Conservation (phyloP, 1,140 invertebrate species). For the Macrosteles quadrilineatus region DNA sequence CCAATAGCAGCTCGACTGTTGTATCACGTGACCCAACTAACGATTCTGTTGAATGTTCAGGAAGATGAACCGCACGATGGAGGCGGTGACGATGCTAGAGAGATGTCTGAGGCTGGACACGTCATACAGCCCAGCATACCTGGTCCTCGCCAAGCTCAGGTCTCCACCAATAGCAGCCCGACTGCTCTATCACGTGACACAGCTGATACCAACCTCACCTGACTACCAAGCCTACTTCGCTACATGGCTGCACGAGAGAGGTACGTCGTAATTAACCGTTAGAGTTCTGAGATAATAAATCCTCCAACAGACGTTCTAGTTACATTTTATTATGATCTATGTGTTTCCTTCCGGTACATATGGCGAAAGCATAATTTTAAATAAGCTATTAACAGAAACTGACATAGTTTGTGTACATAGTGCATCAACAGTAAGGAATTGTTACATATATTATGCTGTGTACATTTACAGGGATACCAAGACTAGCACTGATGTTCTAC, state of each 20-base stretch:
- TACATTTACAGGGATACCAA: conserved; percentile 50
- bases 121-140: conserved; percentile 65
- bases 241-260: conserved; percentile 64
- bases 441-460: neutral
- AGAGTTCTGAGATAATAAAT: neutral
- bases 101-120: conserved; percentile 65
- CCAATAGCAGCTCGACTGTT: conserved; percentile 55
- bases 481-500: conserved; percentile 59
- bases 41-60: too few relatives aligned
- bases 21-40: conserved; percentile 59
- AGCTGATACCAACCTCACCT: conserved; percentile 63
- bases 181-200: conserved; percentile 58
- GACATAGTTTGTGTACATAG: too few relatives aligned
- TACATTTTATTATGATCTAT: neutral
- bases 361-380: neutral
- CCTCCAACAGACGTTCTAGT: neutral
- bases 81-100: conserved; percentile 66
- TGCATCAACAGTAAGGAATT: too few relatives aligned
- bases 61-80: conserved; percentile 63
- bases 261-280: conserved; percentile 49
- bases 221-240: conserved; percentile 68
- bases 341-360: neutral
- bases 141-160: conserved; percentile 61
- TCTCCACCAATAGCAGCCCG: conserved; percentile 52
- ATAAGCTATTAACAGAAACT: too few relatives aligned